phyloP scores from a whole-genome alignment of 2,797 vertebrate genomes.

The Chaenodraco wilsoni region DNA sequence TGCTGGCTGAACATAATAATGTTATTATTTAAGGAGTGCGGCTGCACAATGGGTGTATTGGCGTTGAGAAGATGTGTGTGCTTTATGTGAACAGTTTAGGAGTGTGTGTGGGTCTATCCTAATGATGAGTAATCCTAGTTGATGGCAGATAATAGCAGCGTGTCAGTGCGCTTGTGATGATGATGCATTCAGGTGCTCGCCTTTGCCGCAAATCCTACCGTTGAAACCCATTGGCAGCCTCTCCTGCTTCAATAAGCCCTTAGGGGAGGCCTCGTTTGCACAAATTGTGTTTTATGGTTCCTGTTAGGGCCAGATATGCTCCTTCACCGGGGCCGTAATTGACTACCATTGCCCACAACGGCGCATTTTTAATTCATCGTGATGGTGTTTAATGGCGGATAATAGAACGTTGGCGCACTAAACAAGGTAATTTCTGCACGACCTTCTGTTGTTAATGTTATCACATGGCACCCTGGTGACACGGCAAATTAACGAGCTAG shows the following conservation, averaged over 20 bases:
- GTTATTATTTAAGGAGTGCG: slow-evolving; percentile 65
- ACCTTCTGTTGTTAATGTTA: slow-evolving; percentile 39
- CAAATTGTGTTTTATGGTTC: slow-evolving; percentile 63
- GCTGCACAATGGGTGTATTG: slow-evolving; percentile 25
- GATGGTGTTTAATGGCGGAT: slow-evolving; percentile 67
- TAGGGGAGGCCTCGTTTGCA: slow-evolving; percentile 59
- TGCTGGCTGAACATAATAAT: slow-evolving; percentile 64
- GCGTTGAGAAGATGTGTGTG: slow-evolving; percentile 10
- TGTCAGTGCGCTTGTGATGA: slow-evolving; percentile 40
- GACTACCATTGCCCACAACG: slow-evolving; percentile 48
- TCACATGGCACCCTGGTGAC: slow-evolving; percentile 22
- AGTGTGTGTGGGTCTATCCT: slow-evolving; percentile 39
- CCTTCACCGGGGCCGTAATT: slow-evolving; percentile 58
- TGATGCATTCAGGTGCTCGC: slow-evolving; percentile 59
- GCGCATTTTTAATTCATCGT: slow-evolving; percentile 56
- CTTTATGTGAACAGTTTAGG: slow-evolving; percentile 20
- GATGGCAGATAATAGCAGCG: slow-evolving; percentile 66
- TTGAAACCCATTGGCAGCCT: slow-evolving; percentile 44
- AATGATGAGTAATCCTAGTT: slow-evolving; percentile 67
- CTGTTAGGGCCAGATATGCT: slow-evolving; percentile 57
- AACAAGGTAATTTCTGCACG: slow-evolving; percentile 40
- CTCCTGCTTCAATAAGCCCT: slow-evolving; percentile 49
- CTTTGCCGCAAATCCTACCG: slow-evolving; percentile 19
- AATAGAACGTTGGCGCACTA: slow-evolving; percentile 45
- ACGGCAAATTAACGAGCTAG: slow-evolving; percentile 32